Conservation (phyloP, 2,113 vertebrate genomes). For the Dromas ardeola region DNA sequence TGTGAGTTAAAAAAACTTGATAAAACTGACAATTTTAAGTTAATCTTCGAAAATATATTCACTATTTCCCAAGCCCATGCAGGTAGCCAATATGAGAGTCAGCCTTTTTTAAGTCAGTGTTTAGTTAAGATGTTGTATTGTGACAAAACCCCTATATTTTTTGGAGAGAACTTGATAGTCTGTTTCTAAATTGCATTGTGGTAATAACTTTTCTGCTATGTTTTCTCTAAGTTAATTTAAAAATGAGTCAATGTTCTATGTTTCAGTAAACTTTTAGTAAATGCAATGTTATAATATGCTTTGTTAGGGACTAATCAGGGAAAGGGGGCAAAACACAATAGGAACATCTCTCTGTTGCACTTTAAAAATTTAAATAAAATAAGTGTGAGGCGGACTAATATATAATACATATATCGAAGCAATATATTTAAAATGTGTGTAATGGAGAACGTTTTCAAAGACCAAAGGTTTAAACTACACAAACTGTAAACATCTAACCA, state of each 20-base stretch:
- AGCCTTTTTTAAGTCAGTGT: neutral
- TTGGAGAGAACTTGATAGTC: neutral
- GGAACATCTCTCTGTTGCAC: neutral
- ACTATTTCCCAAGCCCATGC: neutral
- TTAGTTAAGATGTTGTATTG: neutral
- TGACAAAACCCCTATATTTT: neutral
- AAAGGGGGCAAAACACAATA: neutral
- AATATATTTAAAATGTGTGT: neutral
- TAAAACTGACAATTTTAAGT: neutral
- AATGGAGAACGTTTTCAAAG: neutral
- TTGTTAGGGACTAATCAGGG: neutral
- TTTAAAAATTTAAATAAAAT: neutral
- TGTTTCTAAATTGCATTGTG: neutral
- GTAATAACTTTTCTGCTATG: neutral
- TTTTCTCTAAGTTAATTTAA: neutral
- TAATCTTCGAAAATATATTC: neutral
- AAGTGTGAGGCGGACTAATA: neutral
- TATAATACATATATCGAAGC: no score
- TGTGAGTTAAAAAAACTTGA: neutral
- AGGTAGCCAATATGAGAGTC: neutral
- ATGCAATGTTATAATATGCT: neutral
- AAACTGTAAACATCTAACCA: neutral
- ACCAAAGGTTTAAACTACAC: neutral
- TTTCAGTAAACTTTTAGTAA: neutral
- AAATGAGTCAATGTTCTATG: neutral